Evolutionary conservation across 1,140 invertebrate genomes (phyloP).

Genomic region (Cydia pomonella): DNA sequence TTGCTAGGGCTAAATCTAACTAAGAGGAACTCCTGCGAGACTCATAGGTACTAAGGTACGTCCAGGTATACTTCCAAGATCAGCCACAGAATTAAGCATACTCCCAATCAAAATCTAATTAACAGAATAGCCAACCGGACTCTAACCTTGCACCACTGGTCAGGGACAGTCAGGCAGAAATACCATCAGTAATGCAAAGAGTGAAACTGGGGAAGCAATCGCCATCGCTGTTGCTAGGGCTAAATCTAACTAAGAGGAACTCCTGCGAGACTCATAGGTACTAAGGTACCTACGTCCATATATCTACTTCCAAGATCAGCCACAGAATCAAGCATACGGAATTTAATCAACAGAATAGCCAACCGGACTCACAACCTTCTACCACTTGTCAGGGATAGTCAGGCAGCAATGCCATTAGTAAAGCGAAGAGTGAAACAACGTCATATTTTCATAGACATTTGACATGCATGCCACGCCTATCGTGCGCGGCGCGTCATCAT

Average conservation of each 20-base stretch:
- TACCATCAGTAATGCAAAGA: slow-evolving; percentile 56
- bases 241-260: not conserved
- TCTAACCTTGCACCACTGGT: slow-evolving; percentile 35
- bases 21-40: not conserved
- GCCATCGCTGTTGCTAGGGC: slow-evolving; percentile 54
- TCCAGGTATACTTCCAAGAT: too few species aligned
- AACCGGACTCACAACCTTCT: not conserved
- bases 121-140: too few species aligned
- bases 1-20: slow-evolving; percentile 42
- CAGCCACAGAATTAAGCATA: slow-evolving; percentile 20
- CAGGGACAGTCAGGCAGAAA: slow-evolving; percentile 32
- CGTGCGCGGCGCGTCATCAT: too few species aligned
- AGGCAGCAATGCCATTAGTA: slow-evolving; percentile 47
- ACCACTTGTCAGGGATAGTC: not conserved
- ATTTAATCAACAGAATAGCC: too few species aligned
- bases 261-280: too few species aligned
- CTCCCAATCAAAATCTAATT: not conserved
- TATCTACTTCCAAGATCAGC: not conserved
- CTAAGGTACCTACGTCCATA: too few species aligned
- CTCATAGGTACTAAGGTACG: too few species aligned
- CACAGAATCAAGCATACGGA: slow-evolving; percentile 25
- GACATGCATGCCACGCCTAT: too few species aligned
- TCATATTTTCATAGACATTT: too few species aligned
- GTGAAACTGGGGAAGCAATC: slow-evolving; percentile 52
- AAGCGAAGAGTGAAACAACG: slow-evolving; percentile 52